A percentile compares a stretch with the other conserved stretches of the same genome.
Conservation (phyloP, 2,888 invertebrate genomes). For the Eilema depressum region DNA sequence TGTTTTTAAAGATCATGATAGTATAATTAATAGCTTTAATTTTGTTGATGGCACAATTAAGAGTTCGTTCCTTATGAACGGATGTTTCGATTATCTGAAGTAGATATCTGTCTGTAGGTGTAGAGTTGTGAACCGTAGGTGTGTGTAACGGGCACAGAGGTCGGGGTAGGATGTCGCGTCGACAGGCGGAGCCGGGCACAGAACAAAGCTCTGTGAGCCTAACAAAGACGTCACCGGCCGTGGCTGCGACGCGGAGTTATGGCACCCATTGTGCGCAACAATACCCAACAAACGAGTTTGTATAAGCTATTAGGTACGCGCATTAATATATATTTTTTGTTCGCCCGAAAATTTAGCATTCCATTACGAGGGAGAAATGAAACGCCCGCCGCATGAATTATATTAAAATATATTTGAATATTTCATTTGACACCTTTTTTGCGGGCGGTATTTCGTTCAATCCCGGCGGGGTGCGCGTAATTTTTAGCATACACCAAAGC, state of each 20-base stretch:
- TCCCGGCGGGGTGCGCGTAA: constrained; percentile 81
- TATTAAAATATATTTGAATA: constrained; percentile 88
- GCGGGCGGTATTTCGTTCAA: constrained; percentile 85
- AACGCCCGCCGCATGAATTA: constrained; percentile 87
- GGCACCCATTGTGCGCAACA: constrained; percentile 87
- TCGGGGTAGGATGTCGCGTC: constrained; percentile 72
- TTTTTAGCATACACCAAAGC: constrained; percentile 84
- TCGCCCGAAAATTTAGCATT: constrained; percentile 87
- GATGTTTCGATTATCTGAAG: constrained; percentile 42
- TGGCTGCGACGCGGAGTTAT: constrained; percentile 87
- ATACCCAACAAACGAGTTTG: constrained; percentile 88
- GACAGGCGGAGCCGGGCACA: constrained; percentile 79
- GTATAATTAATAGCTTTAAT: constrained; percentile 65
- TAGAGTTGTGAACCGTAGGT: constrained; percentile 56
- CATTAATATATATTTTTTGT: constrained; percentile 88
- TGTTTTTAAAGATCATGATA: constrained; percentile 53
- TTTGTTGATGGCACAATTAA: constrained; percentile 59
- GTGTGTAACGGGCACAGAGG: constrained; percentile 61
- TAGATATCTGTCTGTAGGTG: constrained; percentile 35
- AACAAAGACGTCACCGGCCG: constrained; percentile 87
- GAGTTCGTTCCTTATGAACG: constrained; percentile 17
- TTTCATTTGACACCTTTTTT: constrained; percentile 88
- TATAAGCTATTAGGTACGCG: constrained; percentile 88
- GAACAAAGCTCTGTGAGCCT: constrained; percentile 81
- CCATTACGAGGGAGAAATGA: constrained; percentile 87